Conservation (phyloP, 2,888 invertebrate species). For the Myopa testacea region DNA sequence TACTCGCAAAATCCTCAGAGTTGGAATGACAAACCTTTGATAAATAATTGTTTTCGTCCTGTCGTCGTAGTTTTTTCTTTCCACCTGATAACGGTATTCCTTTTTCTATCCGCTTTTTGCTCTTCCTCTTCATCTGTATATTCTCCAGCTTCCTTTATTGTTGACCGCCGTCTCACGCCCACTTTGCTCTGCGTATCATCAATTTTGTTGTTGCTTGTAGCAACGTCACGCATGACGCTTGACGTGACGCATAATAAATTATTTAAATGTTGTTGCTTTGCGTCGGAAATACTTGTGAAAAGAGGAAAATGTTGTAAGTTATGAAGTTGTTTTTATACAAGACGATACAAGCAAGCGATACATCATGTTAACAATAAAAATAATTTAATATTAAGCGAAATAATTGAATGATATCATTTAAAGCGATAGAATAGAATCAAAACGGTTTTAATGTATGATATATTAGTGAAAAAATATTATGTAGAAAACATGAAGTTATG, state of each 20-base stretch:
- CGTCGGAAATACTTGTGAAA: not conserved
- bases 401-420: not conserved
- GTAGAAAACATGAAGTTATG: too few species aligned
- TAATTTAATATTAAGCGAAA: not conserved
- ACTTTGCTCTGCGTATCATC: not conserved
- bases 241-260: not conserved
- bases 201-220: not conserved
- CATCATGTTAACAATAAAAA: not conserved
- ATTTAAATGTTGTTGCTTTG: not conserved
- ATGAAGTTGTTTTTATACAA: not conserved
- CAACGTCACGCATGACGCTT: not conserved
- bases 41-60: slow-evolving; percentile 31
- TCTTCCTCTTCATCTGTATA: not conserved
- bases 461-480: too few species aligned
- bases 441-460: too few species aligned
- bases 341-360: not conserved
- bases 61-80: not conserved
- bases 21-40: slow-evolving; percentile 31
- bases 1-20: not conserved
- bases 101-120: not conserved
- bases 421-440: not conserved
- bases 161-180: not conserved
- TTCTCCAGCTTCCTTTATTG: too few species aligned
- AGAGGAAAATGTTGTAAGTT: not conserved
- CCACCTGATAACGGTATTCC: not conserved